These are phyloP conservation scores for Dissostichus mawsoni DNA, from an alignment of 2,113 vertebrate species.

Conservation along the genomic window DNA sequence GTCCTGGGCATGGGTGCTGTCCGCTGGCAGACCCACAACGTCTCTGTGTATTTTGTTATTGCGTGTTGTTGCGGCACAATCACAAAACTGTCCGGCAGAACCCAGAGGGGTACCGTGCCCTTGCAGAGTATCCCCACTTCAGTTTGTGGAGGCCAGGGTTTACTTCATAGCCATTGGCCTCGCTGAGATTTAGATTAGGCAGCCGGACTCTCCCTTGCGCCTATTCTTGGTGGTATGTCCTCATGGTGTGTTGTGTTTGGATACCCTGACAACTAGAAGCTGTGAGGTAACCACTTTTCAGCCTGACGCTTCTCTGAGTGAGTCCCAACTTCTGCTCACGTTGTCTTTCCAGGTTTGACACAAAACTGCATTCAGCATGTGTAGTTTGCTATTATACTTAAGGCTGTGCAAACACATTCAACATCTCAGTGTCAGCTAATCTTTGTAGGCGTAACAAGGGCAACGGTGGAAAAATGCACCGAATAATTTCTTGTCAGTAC, in stretches of 20 bases:
- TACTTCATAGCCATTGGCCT: slow-evolving; percentile 43
- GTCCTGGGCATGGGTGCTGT: slow-evolving; percentile 59
- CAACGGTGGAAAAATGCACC: neutral
- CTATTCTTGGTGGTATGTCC: slow-evolving; percentile 80
- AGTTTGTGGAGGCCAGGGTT: slow-evolving; percentile 13
- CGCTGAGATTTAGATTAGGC: slow-evolving; percentile 43
- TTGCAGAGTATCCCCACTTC: slow-evolving; percentile 30
- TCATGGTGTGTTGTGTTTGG: slow-evolving; percentile 83
- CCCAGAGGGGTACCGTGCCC: slow-evolving; percentile 25
- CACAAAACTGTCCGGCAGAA: slow-evolving; percentile 30
- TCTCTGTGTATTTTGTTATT: slow-evolving; percentile 33
- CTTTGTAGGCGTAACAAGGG: slow-evolving; percentile 22
- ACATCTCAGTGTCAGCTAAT: slow-evolving; percentile 27
- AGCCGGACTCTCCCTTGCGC: slow-evolving; percentile 58
- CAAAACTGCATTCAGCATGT: neutral
- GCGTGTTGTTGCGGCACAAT: slow-evolving; percentile 29
- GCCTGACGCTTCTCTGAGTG: slow-evolving; percentile 62
- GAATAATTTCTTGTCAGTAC: slow-evolving; percentile 29
- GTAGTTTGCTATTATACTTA: neutral
- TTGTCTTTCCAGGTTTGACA: slow-evolving; percentile 13
- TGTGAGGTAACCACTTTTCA: slow-evolving; percentile 69
- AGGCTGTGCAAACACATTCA: neutral
- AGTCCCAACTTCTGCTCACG: slow-evolving; percentile 71
- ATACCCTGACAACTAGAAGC: slow-evolving; percentile 82
- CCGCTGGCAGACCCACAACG: slow-evolving; percentile 52